Percentiles rank a stretch among this genome's conserved stretches.
Conservation (phyloP, 2,888 invertebrate genomes). For the Eupithecia pulchellata region DNA sequence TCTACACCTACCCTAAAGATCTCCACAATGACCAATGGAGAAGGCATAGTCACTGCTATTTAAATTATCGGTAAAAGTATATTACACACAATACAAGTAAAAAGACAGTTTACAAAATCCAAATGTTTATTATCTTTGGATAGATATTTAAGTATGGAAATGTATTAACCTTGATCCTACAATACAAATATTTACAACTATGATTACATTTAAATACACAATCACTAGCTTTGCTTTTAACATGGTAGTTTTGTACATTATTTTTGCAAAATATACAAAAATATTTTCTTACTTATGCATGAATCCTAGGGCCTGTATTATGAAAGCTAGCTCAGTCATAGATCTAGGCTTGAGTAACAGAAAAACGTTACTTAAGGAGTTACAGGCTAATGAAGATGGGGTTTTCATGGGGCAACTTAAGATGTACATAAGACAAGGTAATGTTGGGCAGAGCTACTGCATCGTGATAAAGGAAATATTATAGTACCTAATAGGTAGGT, state of each 20-base stretch:
- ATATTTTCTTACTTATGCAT: slow-evolving; percentile 26
- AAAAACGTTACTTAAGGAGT: no score
- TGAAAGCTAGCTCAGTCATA: no score
- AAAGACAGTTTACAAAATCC: slow-evolving; percentile 53
- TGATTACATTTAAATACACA: slow-evolving; percentile 45
- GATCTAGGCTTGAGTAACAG: no score
- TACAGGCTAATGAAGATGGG: not conserved
- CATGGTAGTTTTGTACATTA: slow-evolving; percentile 49
- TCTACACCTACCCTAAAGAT: no score
- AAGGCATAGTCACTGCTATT: not conserved
- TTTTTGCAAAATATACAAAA: slow-evolving; percentile 47
- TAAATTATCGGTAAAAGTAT: not conserved
- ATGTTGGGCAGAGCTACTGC: slow-evolving; percentile 18
- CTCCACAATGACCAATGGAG: not conserved
- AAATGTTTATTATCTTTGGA: slow-evolving; percentile 65
- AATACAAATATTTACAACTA: slow-evolving; percentile 55
- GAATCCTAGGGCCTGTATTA: no score
- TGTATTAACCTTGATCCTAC: slow-evolving; percentile 51
- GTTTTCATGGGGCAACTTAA: not conserved
- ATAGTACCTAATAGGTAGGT: not conserved
- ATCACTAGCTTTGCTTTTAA: slow-evolving; percentile 36
- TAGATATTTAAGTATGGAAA: slow-evolving; percentile 61
- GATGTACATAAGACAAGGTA: not conserved
- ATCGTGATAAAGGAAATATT: not conserved
- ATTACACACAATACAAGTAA: slow-evolving; percentile 16